A percentile compares a stretch with the other conserved stretches of the same genome.
Evolutionary conservation across 35 echinoderm and acorn worm genomes (phyloP).

Genomic region (Antedon bifida): DNA sequence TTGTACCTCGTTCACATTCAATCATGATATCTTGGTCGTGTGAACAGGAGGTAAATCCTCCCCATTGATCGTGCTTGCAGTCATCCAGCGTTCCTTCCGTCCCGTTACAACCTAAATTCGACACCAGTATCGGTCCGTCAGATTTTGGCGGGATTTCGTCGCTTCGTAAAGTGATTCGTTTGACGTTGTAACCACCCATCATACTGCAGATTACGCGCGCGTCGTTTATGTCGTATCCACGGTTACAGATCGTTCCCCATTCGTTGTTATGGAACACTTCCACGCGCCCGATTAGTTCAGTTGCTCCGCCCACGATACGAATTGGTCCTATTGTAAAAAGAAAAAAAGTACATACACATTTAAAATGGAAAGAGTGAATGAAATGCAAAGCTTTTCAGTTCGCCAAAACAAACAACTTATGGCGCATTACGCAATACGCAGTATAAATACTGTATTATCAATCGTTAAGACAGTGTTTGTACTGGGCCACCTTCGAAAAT

Average conservation of each 20-base stretch:
- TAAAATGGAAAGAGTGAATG: no score
- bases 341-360: background rate
- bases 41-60: background rate
- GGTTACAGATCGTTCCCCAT: slow-evolving; percentile 64
- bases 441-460: no score
- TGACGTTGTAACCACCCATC: background rate
- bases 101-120: slow-evolving; percentile 49
- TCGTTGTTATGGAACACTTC: slow-evolving; percentile 26
- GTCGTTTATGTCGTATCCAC: background rate
- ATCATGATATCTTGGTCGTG: background rate
- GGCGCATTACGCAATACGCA: no score
- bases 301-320: slow-evolving; percentile 11
- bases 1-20: background rate
- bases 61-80: slow-evolving; percentile 66
- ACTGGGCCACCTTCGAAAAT: no score
- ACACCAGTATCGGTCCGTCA: background rate
- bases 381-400: no score
- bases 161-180: background rate
- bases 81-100: slow-evolving; percentile 56
- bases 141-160: background rate
- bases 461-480: no score
- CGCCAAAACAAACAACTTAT: no score
- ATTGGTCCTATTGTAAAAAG: slow-evolving; percentile 27
- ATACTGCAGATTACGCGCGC: background rate
- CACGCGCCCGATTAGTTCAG: slow-evolving; percentile 41